These are phyloP conservation scores for Macroglossus sobrinus DNA, from an alignment of 2,113 vertebrate genomes.

Conservation along the genomic window DNA sequence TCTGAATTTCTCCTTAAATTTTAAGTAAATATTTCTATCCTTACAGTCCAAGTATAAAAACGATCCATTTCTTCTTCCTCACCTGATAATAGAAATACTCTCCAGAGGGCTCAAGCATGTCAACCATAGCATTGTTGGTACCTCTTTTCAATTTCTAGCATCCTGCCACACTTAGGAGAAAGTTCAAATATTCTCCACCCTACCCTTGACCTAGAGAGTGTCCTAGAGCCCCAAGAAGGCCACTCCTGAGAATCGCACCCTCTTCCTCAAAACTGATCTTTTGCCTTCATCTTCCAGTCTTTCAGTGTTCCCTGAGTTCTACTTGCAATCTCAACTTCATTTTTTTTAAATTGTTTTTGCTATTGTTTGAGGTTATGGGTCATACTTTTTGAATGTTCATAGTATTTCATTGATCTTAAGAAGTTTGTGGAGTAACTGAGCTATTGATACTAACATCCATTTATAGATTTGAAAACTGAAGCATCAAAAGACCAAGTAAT, in stretches of 20 bases:
- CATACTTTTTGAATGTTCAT: background rate
- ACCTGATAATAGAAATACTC: background rate
- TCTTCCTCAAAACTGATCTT: background rate
- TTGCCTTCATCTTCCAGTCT: background rate
- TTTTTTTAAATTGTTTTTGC: background rate
- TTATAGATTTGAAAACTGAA: background rate
- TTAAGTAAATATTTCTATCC: background rate
- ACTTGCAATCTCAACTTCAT: background rate
- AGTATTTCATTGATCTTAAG: background rate
- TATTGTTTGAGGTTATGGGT: background rate
- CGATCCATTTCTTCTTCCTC: background rate
- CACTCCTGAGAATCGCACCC: background rate
- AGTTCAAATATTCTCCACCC: background rate
- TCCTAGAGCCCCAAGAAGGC: background rate
- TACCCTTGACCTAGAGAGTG: background rate
- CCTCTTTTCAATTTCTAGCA: background rate
- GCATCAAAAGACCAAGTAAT: background rate
- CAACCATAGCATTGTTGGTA: background rate
- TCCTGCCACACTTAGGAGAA: background rate
- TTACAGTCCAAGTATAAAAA: background rate
- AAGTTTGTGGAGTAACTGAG: background rate
- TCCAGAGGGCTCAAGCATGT: background rate
- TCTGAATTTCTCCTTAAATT: background rate
- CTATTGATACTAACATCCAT: background rate
- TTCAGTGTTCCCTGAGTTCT: background rate